phyloP scores from a whole-genome alignment of 1,140 invertebrate genomes.

The Limonius californicus region DNA sequence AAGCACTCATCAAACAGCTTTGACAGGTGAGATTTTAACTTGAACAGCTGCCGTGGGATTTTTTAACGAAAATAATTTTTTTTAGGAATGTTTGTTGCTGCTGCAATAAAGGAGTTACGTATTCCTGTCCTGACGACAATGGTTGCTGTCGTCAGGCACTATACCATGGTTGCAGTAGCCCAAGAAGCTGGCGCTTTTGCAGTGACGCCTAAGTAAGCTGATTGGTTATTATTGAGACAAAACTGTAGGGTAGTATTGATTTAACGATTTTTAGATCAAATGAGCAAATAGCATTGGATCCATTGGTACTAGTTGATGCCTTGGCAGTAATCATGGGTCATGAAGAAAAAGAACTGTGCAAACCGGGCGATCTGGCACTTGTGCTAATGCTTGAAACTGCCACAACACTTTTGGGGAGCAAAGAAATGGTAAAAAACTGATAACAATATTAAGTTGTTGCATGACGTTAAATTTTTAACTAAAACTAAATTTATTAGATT shows the following conservation, averaged over 20 bases:
- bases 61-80: too few species aligned
- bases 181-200: slow-evolving; percentile 85
- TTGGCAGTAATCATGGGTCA: slow-evolving; percentile 91
- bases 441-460: too few species aligned
- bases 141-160: slow-evolving; percentile 86
- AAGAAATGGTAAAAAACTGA: slow-evolving; percentile 58
- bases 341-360: slow-evolving; percentile 95
- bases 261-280: slow-evolving; percentile 35
- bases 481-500: too few species aligned
- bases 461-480: too few species aligned
- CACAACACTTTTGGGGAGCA: slow-evolving; percentile 79
- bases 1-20: slow-evolving; percentile 83
- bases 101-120: slow-evolving; percentile 87
- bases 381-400: slow-evolving; percentile 88
- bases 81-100: slow-evolving; percentile 81
- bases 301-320: slow-evolving; percentile 91
- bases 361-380: slow-evolving; percentile 84
- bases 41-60: too few species aligned
- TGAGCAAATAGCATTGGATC: slow-evolving; percentile 62
- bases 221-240: too few species aligned
- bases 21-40: slow-evolving; percentile 63
- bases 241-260: too few species aligned
- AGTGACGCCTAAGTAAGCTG: slow-evolving; percentile 50
- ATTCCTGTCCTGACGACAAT: slow-evolving; percentile 78
- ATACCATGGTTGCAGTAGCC: slow-evolving; percentile 90